Base-by-base conservation (phyloP, 2,888 invertebrate genomes). In the Biston betularia region DNA sequence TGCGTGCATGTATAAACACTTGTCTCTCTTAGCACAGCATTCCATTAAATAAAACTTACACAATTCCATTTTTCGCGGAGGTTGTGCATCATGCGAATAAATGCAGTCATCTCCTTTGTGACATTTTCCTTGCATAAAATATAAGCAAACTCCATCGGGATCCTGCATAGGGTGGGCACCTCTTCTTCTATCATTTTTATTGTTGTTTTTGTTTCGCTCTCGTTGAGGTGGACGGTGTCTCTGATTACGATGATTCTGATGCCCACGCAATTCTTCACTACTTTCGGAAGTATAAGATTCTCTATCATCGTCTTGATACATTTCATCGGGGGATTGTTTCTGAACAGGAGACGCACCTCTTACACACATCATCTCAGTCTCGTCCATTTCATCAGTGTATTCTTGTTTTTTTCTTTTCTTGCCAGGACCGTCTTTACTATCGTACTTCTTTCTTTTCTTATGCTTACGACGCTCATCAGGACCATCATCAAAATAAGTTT, bases 1-100 rank as follows among this genome's bases (percentile, higher is more conserved):
- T 80, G 97, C 96, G 92, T 99, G 99, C 97, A 99, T 97, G 85
- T 98, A 99, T 24, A 98, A 95, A 93, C 99, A 99, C 89, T 98
- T 97, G 78, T 98, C 98, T 80, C 98, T 96, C 92, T 99, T 99
- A 61, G 97, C 97, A 93, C 99, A 99, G 87, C 98, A 98, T 76
- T 98, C 98, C 96, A 97, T 97, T 68, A 99, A 91, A 92, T 99
- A 99, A 92, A 98, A 99, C 92, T 99, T 99, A 90, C 99, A 99
- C 2, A 99, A 92, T 89, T 99, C 99, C 94, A 97, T 95, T 93
- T 98, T 98, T 76, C 98, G 96, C 0, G 97, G 97, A 52, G 96
- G 97, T 60, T 95, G 93, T 54, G 96, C 96, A 80, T 97, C 97
- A 84, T 99, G 99, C 14, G 97, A 97, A 86, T 96, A 98, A 56